Base-by-base conservation (phyloP, 37 sponge, comb jelly and placozoan species). In the Aplysina aerophoba region DNA sequence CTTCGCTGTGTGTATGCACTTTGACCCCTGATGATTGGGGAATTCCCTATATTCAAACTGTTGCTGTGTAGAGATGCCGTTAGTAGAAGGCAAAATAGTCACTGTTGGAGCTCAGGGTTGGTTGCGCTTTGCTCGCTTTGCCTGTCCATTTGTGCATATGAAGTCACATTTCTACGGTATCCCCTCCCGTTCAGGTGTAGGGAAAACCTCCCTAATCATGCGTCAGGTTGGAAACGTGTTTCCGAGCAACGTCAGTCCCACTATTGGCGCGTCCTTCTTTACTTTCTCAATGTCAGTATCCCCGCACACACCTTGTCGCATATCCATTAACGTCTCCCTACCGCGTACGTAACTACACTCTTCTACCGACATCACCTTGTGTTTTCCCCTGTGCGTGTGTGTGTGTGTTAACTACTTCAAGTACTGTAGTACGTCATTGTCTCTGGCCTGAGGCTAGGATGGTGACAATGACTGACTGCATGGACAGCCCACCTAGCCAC, bases 251-350 rank as follows among this genome's bases (percentile, higher is more conserved):
- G 90, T 92, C 65, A 90, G 78, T 71, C 91, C 95, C 28, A 97
- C 97, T 27, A 95, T 97, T 44, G 97, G 97, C 17, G 97, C 97
- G 3, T 92, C 92, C 80, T 97, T 97, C 93, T 97, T 97, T 81
- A 93, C 91, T 17, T 96, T 94, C 59, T 82, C 87, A 19, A 93
- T 96, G 97, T 93, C 24, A 84, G 93, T 79, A 27, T n/a, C 34
- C 20, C 11, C 37, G 5, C 21, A 71, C 73, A 8, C 50, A 8
- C 50, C 50, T 44, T 44, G 50, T 44, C 50, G 8, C n/a, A n/a
- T n/a, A n/a, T n/a, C n/a, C n/a, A n/a, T n/a, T n/a, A n/a, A n/a
- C n/a, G n/a, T n/a, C n/a, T n/a, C n/a, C n/a, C n/a, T n/a, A n/a
- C n/a, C n/a, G n/a, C n/a, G n/a, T n/a, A n/a, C n/a, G n/a, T n/a